Percentiles rank a stretch among this genome's conserved stretches.
Conservation (phyloP, 2,888 invertebrate species). For the Pandemis heparana region DNA sequence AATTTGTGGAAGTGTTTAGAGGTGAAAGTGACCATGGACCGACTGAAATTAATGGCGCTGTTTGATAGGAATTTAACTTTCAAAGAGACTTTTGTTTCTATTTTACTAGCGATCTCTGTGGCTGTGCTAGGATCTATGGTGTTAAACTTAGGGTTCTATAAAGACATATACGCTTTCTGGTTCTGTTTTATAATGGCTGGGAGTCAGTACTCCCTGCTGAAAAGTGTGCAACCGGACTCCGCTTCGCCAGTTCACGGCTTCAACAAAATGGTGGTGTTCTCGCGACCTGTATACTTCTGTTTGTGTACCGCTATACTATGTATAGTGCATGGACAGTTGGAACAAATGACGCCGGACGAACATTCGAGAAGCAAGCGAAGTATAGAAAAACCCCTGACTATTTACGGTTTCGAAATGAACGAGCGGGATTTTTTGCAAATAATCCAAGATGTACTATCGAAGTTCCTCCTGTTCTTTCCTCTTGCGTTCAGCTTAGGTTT, state of each 20-base stretch:
- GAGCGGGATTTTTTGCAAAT: conserved; percentile 87
- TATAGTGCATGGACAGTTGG: conserved; percentile 74
- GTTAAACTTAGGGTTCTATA: conserved; percentile 93
- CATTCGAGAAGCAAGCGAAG: conserved; percentile 66
- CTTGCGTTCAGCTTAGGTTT: conserved; percentile 97
- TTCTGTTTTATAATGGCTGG: conserved; percentile 99
- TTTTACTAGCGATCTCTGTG: conserved; percentile 93
- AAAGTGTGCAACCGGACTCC: conserved; percentile 99
- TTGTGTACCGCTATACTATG: conserved; percentile 88
- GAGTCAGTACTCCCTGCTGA: conserved; percentile 98
- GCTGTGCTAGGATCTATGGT: conserved; percentile 94
- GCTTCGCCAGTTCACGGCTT: conserved; percentile 99
- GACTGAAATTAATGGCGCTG: conserved; percentile 95
- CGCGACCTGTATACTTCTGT: conserved; percentile 97
- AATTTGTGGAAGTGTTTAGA: conserved; percentile 88
- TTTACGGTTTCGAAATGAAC: conserved; percentile 80
- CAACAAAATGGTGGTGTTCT: conserved; percentile 97
- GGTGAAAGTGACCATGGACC: conserved; percentile 95
- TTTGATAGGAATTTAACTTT: conserved; percentile 96
- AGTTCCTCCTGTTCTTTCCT: conserved; percentile 95
- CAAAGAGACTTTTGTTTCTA: conserved; percentile 92
- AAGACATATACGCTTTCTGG: conserved; percentile 96
- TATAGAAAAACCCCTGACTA: conserved; percentile 66
- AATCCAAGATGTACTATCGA: conserved; percentile 90
- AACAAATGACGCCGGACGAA: conserved; percentile 58